Evolutionary conservation across 2,888 invertebrate species (phyloP).

Genomic region (Rapana venosa): DNA sequence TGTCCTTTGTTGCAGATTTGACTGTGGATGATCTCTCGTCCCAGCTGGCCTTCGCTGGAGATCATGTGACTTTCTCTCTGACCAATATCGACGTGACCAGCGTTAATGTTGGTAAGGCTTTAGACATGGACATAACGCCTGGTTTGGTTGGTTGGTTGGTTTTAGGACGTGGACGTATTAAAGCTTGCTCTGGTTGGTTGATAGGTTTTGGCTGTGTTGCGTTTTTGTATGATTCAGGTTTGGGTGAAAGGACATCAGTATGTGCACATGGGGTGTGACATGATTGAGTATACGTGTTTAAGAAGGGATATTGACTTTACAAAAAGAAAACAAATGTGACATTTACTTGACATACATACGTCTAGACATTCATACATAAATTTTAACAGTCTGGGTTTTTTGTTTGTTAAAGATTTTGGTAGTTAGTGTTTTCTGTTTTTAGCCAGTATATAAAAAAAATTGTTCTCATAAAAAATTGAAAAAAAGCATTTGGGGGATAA

Average conservation of each 20-base stretch:
- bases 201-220: no score
- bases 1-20: conserved; percentile 78
- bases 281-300: background rate
- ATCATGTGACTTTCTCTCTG: conserved; percentile 90
- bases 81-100: conserved; percentile 86
- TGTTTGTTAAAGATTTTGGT: no score
- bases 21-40: conserved; percentile 86
- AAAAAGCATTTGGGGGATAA: no score
- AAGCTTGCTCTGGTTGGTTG: no score
- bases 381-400: background rate
- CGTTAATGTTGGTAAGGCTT: conserved; percentile 83
- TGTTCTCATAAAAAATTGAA: no score
- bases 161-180: no score
- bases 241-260: no score
- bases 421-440: no score
- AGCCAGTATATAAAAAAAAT: no score
- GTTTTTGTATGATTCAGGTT: no score
- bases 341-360: background rate
- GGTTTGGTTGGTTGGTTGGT: no score
- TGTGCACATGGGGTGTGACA: background rate
- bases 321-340: background rate
- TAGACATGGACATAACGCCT: no score
- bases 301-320: background rate
- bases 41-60: conserved; percentile 93
- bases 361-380: background rate